Percentiles rank a stretch among this genome's conserved stretches.
These are phyloP conservation scores for Rhinichthys klamathensis DNA, from an alignment of 2,113 vertebrate species.

Conservation along the genomic window DNA sequence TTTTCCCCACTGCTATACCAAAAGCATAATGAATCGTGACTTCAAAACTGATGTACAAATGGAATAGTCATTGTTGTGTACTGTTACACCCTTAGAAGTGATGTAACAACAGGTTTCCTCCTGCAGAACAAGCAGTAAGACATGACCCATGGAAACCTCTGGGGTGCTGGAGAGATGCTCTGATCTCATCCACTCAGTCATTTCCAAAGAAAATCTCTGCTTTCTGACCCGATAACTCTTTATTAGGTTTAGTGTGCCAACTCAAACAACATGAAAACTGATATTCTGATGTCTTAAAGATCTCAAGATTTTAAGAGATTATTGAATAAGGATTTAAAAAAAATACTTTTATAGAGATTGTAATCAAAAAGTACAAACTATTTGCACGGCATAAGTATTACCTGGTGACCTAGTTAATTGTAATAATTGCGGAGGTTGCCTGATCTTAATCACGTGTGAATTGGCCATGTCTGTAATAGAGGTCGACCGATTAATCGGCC, in stretches of 20 bases:
- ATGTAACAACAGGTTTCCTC: slow-evolving; percentile 14
- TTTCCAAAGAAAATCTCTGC: neutral
- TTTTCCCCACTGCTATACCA: neutral
- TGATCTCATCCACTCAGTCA: neutral
- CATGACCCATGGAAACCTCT: neutral
- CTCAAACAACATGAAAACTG: neutral
- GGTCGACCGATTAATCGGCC: too few relatives aligned
- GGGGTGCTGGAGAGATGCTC: neutral
- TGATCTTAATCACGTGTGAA: too few relatives aligned
- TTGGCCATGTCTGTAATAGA: too few relatives aligned
- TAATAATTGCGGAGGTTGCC: too few relatives aligned
- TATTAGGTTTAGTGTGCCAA: neutral
- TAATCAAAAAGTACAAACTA: neutral
- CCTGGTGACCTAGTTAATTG: too few relatives aligned
- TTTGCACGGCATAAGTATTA: too few relatives aligned
- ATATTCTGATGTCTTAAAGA: neutral
- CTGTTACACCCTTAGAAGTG: neutral
- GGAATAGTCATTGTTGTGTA: neutral
- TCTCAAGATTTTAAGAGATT: neutral
- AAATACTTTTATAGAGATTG: neutral
- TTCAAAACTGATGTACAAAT: neutral
- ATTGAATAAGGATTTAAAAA: too few relatives aligned
- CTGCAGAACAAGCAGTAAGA: too few relatives aligned
- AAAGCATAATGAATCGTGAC: neutral
- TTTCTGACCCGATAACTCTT: neutral